Base-by-base conservation (phyloP, 2,797 vertebrate species). In the Urophycis tenuis region DNA sequence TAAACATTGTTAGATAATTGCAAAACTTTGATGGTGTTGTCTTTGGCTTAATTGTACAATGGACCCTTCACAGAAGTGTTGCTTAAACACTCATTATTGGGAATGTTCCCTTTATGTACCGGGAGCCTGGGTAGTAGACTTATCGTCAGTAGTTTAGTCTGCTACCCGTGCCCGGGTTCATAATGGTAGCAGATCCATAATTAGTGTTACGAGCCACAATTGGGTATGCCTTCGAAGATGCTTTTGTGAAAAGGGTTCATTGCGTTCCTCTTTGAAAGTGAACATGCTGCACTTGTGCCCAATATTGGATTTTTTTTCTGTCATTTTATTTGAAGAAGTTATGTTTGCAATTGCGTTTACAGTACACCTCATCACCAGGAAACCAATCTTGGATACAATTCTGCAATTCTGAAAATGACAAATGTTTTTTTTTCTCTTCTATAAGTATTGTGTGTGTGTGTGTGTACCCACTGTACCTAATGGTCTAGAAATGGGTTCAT, bases 1-100 rank as follows among this genome's bases (percentile, higher is more conserved):
- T 92, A 92, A 93, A 91, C 90, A 91, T 93, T 92, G 91, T 92
- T 93, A 91, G 89, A 90, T 93, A 91, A 91, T 87, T 88, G 83
- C 77, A 79, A 84, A 67, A 75, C 25, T 74, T 74, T 75, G 79
- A 70, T 78, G 77, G 80, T 85, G 79, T 78, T 81, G 64, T 87
- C 80, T 87, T 73, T 67, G 60, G 53, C 53, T 60, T 60, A 25
- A 60, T 60, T 60, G 53, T 19, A 49, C 45, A 49, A 49, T 49
- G 6, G 45, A 60, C 8, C 53, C 53, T 60, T 25, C 53, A 60
- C 53, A 60, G 53, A 60, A n/a, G 8, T 5, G 22, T 60, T 22
- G 5, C 49, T 53, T 22, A 53, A 60, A 25, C 53, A 60, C 53
- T 60, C n/a, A 60, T 10, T 25, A 3, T 12, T 60, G 53, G 53